Base-by-base conservation (phyloP, 2,797 vertebrate genomes). In the Merluccius polli region DNA sequence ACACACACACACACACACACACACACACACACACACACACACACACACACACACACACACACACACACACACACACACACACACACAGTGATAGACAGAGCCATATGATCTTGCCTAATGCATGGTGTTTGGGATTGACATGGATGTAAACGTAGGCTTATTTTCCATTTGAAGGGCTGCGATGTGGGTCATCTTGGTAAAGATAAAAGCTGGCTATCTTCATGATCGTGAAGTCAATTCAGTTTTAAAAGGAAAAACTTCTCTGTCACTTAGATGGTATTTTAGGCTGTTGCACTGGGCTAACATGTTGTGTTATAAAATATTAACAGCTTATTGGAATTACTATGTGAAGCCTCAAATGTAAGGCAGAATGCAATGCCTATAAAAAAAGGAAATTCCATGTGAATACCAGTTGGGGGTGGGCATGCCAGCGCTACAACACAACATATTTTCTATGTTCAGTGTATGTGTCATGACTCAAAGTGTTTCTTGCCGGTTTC, bases 81-180 rank as follows among this genome's bases (percentile, higher is more conserved):
- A 35, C 33, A 35, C 36, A 38, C 36, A 35, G 33, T 3, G 21
- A 73, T 68, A 35, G 82, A 75, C 84, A 80, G 80, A 52, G 63
- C 3, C 75, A 83, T 77, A 72, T 75, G 73, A 85, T 80, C 32
- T 31, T 71, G n/a, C 59, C 59, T 70, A 69, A 27, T 78, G 48
- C 75, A 70, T 72, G 70, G 1, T 48, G 0, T 65, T 16, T 32
- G 31, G 30, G 59, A 65, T 65, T 65, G 3, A 8, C 33, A 35
- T 35, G 33, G 8, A 65, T 65, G 59, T 27, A 16, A 27, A 65
- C 27, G 59, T 27, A 0, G 24, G 59, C 59, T 27, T 24, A 27
- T 12, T 65, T 59, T 27, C 59, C 59, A 65, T 65, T 5, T 9
- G 11, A 65, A 27, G n/a, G n/a, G 16, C 30, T 69, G 67, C 29